Conservation (phyloP, 1,140 invertebrate genomes). For the Bombus terrestris region DNA sequence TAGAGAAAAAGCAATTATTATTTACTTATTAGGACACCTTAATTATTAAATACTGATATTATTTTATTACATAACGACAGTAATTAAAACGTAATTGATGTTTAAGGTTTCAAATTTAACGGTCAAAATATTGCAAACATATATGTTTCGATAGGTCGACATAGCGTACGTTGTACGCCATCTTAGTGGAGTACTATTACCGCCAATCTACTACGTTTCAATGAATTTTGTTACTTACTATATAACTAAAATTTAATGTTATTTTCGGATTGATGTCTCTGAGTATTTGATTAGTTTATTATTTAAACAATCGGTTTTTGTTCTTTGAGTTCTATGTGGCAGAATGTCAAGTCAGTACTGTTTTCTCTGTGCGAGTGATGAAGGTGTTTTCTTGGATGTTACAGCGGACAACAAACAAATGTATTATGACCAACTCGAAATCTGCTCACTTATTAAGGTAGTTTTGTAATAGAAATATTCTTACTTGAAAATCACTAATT, state of each 20-base stretch:
- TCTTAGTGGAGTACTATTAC: constrained; percentile 13
- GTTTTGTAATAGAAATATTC: neutral
- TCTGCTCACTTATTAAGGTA: constrained; percentile 75
- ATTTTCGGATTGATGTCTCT: neutral
- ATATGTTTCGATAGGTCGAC: neutral
- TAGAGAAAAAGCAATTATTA: neutral
- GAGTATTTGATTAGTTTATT: neutral
- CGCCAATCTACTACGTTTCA: constrained; percentile 46
- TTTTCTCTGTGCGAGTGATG: constrained; percentile 78
- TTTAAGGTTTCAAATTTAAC: neutral
- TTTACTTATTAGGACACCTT: neutral
- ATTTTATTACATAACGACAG: neutral
- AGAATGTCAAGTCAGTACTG: constrained; percentile 74
- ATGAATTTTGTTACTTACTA: neutral
- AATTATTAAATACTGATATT: constrained; percentile 39
- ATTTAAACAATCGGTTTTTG: neutral
- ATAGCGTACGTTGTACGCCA: constrained; percentile 14
- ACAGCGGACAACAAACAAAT: constrained; percentile 47
- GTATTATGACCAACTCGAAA: constrained; percentile 69
- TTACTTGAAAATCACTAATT: neutral
- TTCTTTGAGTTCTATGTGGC: neutral
- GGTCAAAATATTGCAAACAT: neutral
- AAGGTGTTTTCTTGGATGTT: constrained; percentile 78
- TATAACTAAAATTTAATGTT: neutral
- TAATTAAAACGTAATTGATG: neutral